phyloP scores from a whole-genome alignment of 64 coral and sea anemone genomes.

The Trachythela sp. region DNA sequence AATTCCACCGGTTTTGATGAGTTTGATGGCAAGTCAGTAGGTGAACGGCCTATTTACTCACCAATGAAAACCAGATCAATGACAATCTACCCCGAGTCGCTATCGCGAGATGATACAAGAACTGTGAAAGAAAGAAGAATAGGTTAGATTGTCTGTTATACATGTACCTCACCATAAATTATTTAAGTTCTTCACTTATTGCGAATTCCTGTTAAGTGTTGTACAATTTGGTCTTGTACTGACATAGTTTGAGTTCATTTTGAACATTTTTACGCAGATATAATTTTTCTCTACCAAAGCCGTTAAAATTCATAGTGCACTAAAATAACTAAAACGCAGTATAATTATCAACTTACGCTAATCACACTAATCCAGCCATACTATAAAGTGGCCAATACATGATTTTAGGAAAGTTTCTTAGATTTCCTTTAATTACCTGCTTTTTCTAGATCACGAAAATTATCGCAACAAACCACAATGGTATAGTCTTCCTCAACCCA shows the following conservation, averaged over 20 bases:
- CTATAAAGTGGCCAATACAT: too few species aligned
- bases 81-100: neutral
- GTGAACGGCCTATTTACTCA: neutral
- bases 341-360: too few species aligned
- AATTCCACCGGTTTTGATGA: neutral
- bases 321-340: too few species aligned
- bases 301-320: too few species aligned
- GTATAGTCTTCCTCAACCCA: conserved; percentile 52
- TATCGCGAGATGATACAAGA: neutral
- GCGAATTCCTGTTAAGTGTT: too few species aligned
- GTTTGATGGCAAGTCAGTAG: neutral
- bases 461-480: conserved; percentile 10
- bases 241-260: too few species aligned
- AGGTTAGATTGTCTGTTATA: neutral
- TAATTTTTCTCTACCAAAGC: too few species aligned
- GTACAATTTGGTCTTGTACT: too few species aligned
- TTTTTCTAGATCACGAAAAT: neutral
- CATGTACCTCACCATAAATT: neutral
- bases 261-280: too few species aligned
- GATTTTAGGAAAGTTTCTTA: too few species aligned
- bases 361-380: too few species aligned
- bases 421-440: neutral
- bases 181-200: too few species aligned
- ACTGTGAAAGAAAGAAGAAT: neutral
- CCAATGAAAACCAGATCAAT: neutral